Conservation (phyloP, 2,797 vertebrate species). For the Xenentodon cancila region DNA sequence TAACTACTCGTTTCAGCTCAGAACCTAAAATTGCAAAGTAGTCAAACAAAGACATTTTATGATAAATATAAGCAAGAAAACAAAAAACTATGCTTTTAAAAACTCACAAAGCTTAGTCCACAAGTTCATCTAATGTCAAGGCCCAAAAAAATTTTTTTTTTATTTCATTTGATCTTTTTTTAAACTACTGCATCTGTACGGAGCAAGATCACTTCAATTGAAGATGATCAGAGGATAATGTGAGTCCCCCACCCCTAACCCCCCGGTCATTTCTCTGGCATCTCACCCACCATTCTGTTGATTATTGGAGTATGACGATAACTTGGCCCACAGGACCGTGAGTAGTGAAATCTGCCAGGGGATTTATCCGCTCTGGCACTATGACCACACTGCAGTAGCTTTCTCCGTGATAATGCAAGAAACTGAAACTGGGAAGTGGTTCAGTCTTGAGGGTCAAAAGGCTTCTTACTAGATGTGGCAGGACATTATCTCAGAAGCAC, state of each 20-base stretch:
- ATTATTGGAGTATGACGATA: slow-evolving; percentile 50
- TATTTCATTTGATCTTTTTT: slow-evolving; percentile 3
- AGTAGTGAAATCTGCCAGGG: slow-evolving; percentile 33
- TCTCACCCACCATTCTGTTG: slow-evolving; percentile 32
- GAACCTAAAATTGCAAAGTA: too few species aligned
- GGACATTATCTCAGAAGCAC: too few species aligned
- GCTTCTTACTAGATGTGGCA: slow-evolving; percentile 13
- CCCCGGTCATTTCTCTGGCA: neutral
- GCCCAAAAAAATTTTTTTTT: neutral
- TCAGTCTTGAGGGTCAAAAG: slow-evolving; percentile 14
- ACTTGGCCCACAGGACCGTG: slow-evolving; percentile 30
- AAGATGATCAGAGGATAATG: slow-evolving; percentile 29
- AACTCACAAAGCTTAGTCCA: neutral
- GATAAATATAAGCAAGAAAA: too few species aligned
- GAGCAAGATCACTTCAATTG: slow-evolving; percentile 11
- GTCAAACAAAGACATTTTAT: too few species aligned
- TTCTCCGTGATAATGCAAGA: slow-evolving; percentile 54
- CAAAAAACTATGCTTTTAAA: too few species aligned
- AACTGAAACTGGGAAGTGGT: slow-evolving; percentile 16
- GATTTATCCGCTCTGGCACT: slow-evolving; percentile 52
- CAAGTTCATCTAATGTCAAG: slow-evolving; percentile 2
- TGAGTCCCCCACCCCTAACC: neutral
- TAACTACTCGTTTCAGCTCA: too few species aligned
- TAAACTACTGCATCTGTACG: slow-evolving; percentile 13
- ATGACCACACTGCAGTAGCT: slow-evolving; percentile 43